Evolutionary conservation across 2,797 vertebrate genomes (phyloP).

Genomic region (Tragelaphus oryx): DNA sequence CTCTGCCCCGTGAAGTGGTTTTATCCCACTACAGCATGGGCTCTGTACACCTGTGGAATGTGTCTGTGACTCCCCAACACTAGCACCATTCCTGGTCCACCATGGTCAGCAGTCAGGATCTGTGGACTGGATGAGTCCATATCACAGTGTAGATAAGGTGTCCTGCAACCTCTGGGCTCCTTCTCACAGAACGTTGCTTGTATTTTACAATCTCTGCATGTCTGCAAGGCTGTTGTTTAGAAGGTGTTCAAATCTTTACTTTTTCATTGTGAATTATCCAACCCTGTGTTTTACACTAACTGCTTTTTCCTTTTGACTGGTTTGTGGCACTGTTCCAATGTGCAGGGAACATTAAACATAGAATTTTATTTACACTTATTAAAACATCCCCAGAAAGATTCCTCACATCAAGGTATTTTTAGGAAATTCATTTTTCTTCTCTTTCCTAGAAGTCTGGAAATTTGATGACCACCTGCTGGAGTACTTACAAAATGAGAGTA

Average conservation of each 20-base stretch:
- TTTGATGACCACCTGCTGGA: background rate
- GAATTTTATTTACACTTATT: background rate
- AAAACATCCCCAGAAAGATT: background rate
- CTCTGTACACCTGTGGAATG: background rate
- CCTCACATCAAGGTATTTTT: background rate
- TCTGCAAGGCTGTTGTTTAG: background rate
- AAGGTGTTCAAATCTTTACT: background rate
- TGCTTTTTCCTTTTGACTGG: background rate
- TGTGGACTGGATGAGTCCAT: background rate
- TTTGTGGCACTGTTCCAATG: background rate
- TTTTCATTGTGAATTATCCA: background rate
- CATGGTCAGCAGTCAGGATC: background rate
- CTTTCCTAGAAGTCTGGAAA: slow-evolving; percentile 39
- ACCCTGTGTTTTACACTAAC: background rate
- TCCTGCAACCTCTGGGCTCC: background rate
- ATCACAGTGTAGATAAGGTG: background rate
- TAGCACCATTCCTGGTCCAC: background rate
- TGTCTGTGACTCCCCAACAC: background rate
- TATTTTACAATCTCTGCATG: background rate
- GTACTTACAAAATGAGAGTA: background rate
- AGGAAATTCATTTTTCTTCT: background rate
- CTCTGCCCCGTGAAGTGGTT: background rate
- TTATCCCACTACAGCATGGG: background rate
- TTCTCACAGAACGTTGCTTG: background rate
- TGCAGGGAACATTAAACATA: background rate